A percentile compares a stretch with the other conserved stretches of the same genome.
phyloP scores from a whole-genome alignment of 2,888 invertebrate species.

The Ophion slaviceki region DNA sequence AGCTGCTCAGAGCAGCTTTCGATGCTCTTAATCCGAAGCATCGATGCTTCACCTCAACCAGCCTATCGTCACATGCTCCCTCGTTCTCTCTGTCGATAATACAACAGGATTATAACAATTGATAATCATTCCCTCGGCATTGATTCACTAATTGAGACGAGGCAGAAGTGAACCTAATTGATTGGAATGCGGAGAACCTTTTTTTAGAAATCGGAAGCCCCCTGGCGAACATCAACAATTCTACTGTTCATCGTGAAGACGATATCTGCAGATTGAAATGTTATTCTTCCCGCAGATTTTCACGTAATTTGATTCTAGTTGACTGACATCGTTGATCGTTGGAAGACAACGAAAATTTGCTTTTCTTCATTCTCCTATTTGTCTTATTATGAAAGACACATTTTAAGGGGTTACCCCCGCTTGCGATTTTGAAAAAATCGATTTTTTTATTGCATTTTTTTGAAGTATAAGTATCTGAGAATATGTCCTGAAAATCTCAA shows the following conservation, averaged over 20 bases:
- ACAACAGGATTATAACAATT: background rate
- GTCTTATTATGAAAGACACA: background rate
- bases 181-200: background rate
- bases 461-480: too few relatives aligned
- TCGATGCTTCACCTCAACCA: conserved; percentile 44
- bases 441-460: too few relatives aligned
- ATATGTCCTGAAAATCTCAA: too few relatives aligned
- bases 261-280: too few relatives aligned
- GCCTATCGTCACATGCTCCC: background rate
- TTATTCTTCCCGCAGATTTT: too few relatives aligned
- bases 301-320: too few relatives aligned
- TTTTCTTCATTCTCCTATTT: background rate
- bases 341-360: background rate
- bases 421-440: too few relatives aligned
- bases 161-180: background rate
- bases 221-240: background rate
- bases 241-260: too few relatives aligned
- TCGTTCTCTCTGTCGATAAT: background rate
- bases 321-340: too few relatives aligned
- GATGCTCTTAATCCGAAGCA: conserved; percentile 14
- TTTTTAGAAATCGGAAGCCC: background rate
- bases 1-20: conserved; percentile 59
- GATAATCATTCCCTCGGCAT: background rate
- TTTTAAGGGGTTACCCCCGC: too few relatives aligned
- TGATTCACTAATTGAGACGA: background rate